Percentiles rank a stretch among this genome's conserved stretches.
phyloP scores from a whole-genome alignment of 2,888 invertebrate species.

The Brachyopa scutellaris region DNA sequence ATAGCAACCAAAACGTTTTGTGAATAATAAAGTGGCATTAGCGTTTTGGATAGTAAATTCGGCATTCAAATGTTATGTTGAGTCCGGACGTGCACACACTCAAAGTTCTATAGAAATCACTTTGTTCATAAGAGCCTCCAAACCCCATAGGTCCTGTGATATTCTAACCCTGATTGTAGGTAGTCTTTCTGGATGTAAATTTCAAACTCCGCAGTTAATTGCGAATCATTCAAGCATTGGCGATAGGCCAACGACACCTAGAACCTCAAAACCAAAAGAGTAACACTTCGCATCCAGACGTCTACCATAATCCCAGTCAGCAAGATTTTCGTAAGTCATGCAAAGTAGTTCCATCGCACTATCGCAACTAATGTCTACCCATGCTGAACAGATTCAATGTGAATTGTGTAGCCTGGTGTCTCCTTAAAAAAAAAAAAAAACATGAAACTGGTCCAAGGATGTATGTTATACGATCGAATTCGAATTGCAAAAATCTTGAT shows the following conservation, averaged over 20 bases:
- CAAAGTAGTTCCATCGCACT: slow-evolving; percentile 17
- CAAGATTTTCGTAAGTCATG: slow-evolving; percentile 38
- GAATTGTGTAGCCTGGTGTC: slow-evolving; percentile 32
- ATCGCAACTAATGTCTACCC: slow-evolving; percentile 39
- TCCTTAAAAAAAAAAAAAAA: not conserved
- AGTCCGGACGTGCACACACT: no score
- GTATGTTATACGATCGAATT: not conserved
- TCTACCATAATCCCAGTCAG: not conserved
- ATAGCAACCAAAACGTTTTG: no score
- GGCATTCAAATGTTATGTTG: no score
- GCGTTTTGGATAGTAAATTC: no score
- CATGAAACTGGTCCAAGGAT: not conserved
- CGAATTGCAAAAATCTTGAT: not conserved
- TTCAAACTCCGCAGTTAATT: slow-evolving; percentile 8
- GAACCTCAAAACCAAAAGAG: slow-evolving; percentile 19
- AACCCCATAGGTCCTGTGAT: slow-evolving; percentile 20
- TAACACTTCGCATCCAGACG: not conserved
- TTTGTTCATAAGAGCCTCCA: no score
- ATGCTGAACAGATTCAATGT: slow-evolving; percentile 43
- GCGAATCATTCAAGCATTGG: slow-evolving; percentile 25
- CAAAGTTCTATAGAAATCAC: no score
- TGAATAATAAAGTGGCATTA: no score
- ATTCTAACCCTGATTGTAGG: not conserved
- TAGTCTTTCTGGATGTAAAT: not conserved
- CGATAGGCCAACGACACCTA: slow-evolving; percentile 38